Conservation (phyloP, 2,888 invertebrate genomes). For the Thumatha senex region DNA sequence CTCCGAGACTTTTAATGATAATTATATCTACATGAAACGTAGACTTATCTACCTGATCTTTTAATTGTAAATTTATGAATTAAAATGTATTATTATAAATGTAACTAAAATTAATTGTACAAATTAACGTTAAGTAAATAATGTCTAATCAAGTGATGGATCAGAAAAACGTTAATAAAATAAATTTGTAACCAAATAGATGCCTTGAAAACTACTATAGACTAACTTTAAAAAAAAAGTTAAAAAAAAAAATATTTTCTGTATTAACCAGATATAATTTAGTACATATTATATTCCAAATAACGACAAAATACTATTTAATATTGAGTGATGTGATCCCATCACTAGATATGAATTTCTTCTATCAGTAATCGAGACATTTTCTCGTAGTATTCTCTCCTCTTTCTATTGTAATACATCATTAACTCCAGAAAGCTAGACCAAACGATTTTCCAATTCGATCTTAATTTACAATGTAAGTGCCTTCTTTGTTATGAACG, state of each 20-base stretch:
- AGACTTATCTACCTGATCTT: constrained; percentile 19
- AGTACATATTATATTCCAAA: no score
- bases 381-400: not conserved
- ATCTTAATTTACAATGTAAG: constrained; percentile 31
- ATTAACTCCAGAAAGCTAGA: no score
- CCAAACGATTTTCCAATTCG: constrained; percentile 31
- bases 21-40: no score
- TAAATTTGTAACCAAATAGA: no score
- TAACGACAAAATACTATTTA: not conserved
- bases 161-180: constrained; percentile 12
- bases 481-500: constrained; percentile 22
- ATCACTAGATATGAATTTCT: constrained; percentile 31
- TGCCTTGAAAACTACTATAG: no score
- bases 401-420: not conserved
- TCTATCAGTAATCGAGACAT: no score
- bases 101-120: constrained; percentile 15
- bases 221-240: no score
- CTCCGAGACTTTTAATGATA: no score
- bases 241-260: no score
- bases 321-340: constrained; percentile 31
- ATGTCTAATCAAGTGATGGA: constrained; percentile 31
- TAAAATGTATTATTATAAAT: not conserved
- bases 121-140: constrained; percentile 5
- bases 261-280: no score
- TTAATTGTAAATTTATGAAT: constrained; percentile 34